Evolutionary conservation across 2,888 invertebrate genomes (phyloP).

Genomic region (Melanargia galathea): DNA sequence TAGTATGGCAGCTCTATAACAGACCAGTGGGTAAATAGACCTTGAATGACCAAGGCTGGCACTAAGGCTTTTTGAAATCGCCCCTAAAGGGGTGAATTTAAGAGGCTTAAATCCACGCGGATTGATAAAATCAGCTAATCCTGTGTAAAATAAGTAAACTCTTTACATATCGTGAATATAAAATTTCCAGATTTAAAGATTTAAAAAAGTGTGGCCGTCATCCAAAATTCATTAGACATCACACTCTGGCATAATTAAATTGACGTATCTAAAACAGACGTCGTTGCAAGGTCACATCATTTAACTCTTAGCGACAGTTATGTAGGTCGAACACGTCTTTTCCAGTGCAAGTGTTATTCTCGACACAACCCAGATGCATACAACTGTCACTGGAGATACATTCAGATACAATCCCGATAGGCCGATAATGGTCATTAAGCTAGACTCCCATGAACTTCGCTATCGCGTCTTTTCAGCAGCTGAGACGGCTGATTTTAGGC

Average conservation of each 20-base stretch:
- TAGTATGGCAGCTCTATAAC: background rate
- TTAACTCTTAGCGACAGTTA: conserved; percentile 23
- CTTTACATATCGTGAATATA: too few relatives aligned
- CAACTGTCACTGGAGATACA: conserved; percentile 35
- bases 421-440: too few relatives aligned
- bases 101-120: too few relatives aligned
- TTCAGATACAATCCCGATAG: conserved; percentile 24
- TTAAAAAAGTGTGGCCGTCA: background rate
- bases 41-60: too few relatives aligned
- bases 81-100: too few relatives aligned
- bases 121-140: too few relatives aligned
- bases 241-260: background rate
- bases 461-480: too few relatives aligned
- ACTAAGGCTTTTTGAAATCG: too few relatives aligned
- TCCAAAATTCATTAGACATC: background rate
- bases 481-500: too few relatives aligned
- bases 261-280: conserved; percentile 25
- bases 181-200: too few relatives aligned
- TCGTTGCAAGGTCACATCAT: conserved; percentile 24
- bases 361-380: conserved; percentile 36
- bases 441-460: background rate
- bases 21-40: too few relatives aligned
- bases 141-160: too few relatives aligned
- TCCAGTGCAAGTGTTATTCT: conserved; percentile 26
- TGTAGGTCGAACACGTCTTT: conserved; percentile 19